phyloP scores from a whole-genome alignment of 2,797 vertebrate genomes.

The Myotis vivesi region DNA sequence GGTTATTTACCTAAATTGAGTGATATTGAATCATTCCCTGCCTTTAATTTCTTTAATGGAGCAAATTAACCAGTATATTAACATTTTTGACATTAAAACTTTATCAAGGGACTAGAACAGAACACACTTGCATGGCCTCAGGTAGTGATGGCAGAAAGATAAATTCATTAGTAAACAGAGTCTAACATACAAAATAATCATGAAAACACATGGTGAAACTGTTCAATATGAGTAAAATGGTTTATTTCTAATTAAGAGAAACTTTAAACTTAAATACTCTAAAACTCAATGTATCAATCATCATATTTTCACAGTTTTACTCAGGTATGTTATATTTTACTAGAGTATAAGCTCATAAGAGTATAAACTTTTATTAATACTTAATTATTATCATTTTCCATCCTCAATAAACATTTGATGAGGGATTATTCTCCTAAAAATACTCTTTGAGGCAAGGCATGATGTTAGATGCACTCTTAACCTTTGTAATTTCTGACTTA shows the following conservation, averaged over 20 bases:
- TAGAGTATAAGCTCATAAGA: not conserved
- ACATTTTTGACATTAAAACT: not conserved
- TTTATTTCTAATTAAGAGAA: conserved; percentile 30
- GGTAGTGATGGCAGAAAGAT: not conserved
- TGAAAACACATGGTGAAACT: not conserved
- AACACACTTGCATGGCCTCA: not conserved
- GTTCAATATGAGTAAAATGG: not conserved
- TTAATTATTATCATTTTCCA: not conserved
- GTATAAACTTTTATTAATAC: not conserved
- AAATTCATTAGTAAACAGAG: not conserved
- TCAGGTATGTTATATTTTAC: not conserved
- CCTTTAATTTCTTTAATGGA: conserved; percentile 45
- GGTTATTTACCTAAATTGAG: not conserved
- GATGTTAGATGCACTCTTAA: not conserved
- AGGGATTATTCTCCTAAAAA: not conserved
- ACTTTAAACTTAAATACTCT: not conserved
- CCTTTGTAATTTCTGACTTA: conserved; percentile 7
- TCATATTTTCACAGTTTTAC: not conserved
- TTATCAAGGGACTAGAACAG: not conserved
- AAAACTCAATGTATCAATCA: not conserved
- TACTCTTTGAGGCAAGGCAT: not conserved
- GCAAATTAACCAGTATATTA: conserved; percentile 5
- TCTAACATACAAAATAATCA: conserved; percentile 13
- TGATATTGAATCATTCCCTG: not conserved
- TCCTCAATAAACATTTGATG: not conserved